Evolutionary conservation across 1,140 invertebrate genomes (phyloP), one percentile per base, ranked within the genome.

Genomic region (Orchesella cincta): DNA sequence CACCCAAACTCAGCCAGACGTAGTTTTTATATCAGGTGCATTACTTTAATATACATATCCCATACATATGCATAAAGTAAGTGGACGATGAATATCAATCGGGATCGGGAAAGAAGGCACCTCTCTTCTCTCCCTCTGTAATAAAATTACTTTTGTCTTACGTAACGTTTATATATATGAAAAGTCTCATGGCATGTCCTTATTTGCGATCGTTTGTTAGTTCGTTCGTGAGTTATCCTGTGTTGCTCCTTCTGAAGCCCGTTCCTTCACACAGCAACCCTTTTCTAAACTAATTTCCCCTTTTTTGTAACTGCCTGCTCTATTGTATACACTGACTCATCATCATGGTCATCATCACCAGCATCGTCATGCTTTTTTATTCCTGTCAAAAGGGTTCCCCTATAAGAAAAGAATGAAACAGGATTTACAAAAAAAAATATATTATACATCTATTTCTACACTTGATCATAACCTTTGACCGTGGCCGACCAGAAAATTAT

Each of bases 401-500:
- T 46, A 20, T 12, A n/a, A n/a, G n/a, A 12, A 46, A 46, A 46
- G 20, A 46, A 46, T 46, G 39, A 46, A 46, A 46, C 39, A 46
- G n/a, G n/a, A n/a, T n/a, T 20, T 62, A 26, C 16, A n/a, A 67
- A 16, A 67, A 67, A 67, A 67, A 18, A 8, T 67, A 33, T 29
- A 67, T 67, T 67, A 31, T 67, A 67, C 62, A 67, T 67, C 31
- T 33, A 67, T 67, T 67, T 67, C 62, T 67, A 67, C 62, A 67
- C 62, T 51, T 74, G 73, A 39, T 74, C 36, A 23, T 78, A 75
- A 78, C 79, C 79, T 80, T 78, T 80, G 79, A 80, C 79, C 79
- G 79, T 80, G 79, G 67, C 79, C 76, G 76, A 77, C 76, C 73
- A 73, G 76, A 75, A 80, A 80, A 80, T 80, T 80, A 80, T 80